Base-by-base conservation (phyloP, 2,888 invertebrate genomes). In the Cheilosia impressa region DNA sequence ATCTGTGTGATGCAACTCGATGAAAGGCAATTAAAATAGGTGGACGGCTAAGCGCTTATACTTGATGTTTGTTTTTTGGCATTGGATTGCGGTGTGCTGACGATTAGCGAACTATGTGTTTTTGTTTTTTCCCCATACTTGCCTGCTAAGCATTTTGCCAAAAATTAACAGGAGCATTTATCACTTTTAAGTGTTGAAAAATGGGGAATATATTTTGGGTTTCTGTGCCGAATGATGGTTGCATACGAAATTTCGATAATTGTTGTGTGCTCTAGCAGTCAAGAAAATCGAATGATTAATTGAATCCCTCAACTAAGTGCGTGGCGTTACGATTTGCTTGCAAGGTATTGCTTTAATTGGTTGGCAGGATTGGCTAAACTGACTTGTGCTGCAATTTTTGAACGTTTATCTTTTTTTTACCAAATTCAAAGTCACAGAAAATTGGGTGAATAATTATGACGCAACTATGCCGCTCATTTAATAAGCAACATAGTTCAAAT, bases 11-110 rank as follows among this genome's bases (percentile, higher is more conserved):
- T 60, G 83, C 68, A 83, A 83, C 58, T 15, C 43, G 72, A 68
- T 73, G 57, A 78, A 83, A 73, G 78, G 78, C 60, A 78, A 83
- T 83, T 78, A 83, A 83, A 73, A 69, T 57, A 22, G 66, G 38
- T 69, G 58, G 34, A 24, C 45, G 57, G 19, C 38, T n/a, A 24
- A 31, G 24, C 27, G 19, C 7, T 50, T 7, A 15, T 24, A 13
- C 2, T 13, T 52, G 17, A 13, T 62, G 3, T 53, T 34, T 45
- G 4, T 47, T 62, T 55, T 22, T 62, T 81, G 83, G 57, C 78
- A 83, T 73, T 83, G 78, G 68, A 38, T 58, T 63, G 68, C 17
- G 78, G 68, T 83, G 34, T 47, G 55, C 24, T 53, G 17, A 41
- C 7, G 57, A 45, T 60, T 31, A 55, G 31, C 41, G 9, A 50